Evolutionary conservation across 2,113 vertebrate genomes (phyloP).

Genomic region (Eublepharis macularius): DNA sequence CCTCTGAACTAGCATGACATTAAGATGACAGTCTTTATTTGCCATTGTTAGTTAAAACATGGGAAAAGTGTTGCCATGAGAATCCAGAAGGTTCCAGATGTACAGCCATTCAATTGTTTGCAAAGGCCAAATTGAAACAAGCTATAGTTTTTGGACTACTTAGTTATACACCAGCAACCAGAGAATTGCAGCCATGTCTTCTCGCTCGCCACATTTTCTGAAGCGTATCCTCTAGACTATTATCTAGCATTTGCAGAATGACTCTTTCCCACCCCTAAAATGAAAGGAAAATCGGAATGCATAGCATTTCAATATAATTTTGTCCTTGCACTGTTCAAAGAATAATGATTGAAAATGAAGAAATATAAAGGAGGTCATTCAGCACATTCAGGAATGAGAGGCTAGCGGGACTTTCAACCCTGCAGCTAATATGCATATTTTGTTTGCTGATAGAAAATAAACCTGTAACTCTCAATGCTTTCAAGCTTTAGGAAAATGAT

Average conservation of each 20-base stretch:
- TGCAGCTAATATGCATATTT: constrained; percentile 21
- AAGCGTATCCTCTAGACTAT: constrained; percentile 72
- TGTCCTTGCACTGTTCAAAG: constrained; percentile 69
- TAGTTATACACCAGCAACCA: constrained; percentile 76
- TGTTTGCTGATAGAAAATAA: constrained; percentile 40
- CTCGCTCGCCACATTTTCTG: constrained; percentile 65
- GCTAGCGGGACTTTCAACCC: constrained; percentile 43
- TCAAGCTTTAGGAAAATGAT: constrained; percentile 43
- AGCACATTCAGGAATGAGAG: constrained; percentile 65
- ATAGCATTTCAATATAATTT: constrained; percentile 77
- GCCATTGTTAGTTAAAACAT: constrained; percentile 79
- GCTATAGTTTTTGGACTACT: constrained; percentile 72
- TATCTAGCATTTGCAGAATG: constrained; percentile 70
- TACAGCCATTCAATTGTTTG: constrained; percentile 65
- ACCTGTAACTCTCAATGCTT: constrained; percentile 28
- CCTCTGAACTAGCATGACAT: constrained; percentile 69
- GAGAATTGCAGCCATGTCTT: constrained; percentile 62
- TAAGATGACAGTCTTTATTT: constrained; percentile 76
- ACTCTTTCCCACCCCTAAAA: constrained; percentile 65
- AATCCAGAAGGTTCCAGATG: constrained; percentile 73
- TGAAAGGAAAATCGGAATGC: constrained; percentile 67
- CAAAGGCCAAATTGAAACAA: constrained; percentile 61
- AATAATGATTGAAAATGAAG: constrained; percentile 59
- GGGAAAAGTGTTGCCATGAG: constrained; percentile 69
- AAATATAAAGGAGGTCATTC: constrained; percentile 63